phyloP scores from a whole-genome alignment of 2,113 vertebrate genomes.

The Neogale vison region DNA sequence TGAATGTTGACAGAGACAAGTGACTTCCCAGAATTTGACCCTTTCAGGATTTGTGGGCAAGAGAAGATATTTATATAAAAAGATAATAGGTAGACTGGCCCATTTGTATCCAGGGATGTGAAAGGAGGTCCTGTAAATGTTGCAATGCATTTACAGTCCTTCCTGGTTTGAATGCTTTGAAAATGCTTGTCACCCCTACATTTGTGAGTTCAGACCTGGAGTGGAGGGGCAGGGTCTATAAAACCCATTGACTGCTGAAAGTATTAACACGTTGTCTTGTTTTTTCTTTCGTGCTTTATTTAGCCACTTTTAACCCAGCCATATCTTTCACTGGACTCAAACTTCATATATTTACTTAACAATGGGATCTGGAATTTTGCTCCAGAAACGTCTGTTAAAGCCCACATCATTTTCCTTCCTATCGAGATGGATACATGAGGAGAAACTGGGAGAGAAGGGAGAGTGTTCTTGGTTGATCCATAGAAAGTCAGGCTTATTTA shows the following conservation, averaged over 20 bases:
- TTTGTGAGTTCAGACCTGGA: neutral
- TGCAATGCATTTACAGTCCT: neutral
- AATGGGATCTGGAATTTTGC: neutral
- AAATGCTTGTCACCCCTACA: neutral
- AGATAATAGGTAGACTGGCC: neutral
- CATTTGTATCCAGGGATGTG: neutral
- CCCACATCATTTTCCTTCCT: neutral
- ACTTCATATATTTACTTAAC: neutral
- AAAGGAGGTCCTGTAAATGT: neutral
- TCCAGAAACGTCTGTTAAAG: neutral
- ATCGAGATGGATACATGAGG: neutral
- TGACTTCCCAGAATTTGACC: constrained; percentile 52
- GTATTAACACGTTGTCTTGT: neutral
- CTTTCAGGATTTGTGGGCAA: constrained; percentile 32
- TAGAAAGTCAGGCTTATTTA: neutral
- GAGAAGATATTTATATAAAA: constrained; percentile 43
- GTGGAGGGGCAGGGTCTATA: neutral
- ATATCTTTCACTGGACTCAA: neutral
- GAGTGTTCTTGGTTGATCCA: neutral
- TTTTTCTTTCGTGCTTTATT: neutral
- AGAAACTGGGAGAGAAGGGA: neutral
- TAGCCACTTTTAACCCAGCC: neutral
- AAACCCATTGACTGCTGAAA: neutral
- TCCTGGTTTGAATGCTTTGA: neutral
- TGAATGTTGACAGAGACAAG: constrained; percentile 25